These are phyloP conservation scores for Myotis daubentonii DNA, from an alignment of 2,797 vertebrate species.

Conservation along the genomic window DNA sequence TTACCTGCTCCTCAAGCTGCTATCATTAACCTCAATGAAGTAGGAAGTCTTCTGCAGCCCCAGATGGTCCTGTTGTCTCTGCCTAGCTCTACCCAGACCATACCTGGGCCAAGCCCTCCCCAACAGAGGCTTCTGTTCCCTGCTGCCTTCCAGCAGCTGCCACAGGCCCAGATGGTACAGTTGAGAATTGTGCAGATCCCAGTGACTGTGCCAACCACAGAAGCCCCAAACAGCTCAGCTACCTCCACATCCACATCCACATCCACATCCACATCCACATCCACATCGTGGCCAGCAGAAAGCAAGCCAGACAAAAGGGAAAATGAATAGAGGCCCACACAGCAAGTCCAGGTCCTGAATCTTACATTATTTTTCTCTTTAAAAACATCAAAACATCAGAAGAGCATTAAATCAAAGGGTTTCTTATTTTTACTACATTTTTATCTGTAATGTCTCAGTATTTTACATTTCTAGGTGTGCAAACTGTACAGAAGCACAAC, in stretches of 20 bases:
- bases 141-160: constrained; percentile 76
- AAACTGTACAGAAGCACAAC: constrained; percentile 59
- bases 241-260: constrained; percentile 72
- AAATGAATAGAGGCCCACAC: constrained; percentile 89
- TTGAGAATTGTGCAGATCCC: constrained; percentile 93
- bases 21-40: constrained; percentile 91
- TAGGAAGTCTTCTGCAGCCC: constrained; percentile 91
- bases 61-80: constrained; percentile 87
- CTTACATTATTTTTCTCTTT: constrained; percentile 16
- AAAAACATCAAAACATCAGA: neutral
- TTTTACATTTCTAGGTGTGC: constrained; percentile 47
- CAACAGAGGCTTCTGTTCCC: constrained; percentile 90
- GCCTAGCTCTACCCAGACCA: constrained; percentile 92
- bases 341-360: constrained; percentile 86
- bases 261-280: neutral
- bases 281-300: constrained; percentile 81
- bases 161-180: constrained; percentile 82
- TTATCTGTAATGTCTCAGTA: constrained; percentile 20
- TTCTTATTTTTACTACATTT: constrained; percentile 14
- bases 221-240: constrained; percentile 83
- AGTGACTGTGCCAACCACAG: constrained; percentile 88
- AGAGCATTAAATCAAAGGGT: neutral
- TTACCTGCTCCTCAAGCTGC: constrained; percentile 91
- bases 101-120: constrained; percentile 90
- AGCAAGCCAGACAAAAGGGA: constrained; percentile 94